Evolutionary conservation across 2,113 vertebrate species (phyloP).

Genomic region (Psilopsiagon aurifrons): DNA sequence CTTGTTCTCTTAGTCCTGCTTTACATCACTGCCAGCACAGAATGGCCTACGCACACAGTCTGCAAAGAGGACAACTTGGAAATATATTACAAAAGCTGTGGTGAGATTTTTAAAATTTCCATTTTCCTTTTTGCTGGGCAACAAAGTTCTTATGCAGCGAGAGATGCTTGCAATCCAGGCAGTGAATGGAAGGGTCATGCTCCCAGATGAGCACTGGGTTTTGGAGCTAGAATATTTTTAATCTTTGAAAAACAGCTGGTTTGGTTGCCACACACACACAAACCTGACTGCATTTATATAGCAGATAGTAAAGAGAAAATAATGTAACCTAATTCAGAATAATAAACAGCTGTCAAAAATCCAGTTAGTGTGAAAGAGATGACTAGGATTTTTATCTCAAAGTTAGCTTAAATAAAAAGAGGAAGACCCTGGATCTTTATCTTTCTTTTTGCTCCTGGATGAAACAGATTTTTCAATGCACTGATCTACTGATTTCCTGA

Average conservation of each 20-base stretch:
- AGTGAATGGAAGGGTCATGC: neutral
- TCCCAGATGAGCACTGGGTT: neutral
- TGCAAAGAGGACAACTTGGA: slow-evolving; percentile 74
- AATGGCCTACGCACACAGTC: slow-evolving; percentile 75
- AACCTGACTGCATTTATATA: neutral
- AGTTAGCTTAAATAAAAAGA: neutral
- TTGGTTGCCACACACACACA: neutral
- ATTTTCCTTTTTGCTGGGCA: slow-evolving; percentile 6
- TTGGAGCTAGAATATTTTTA: neutral
- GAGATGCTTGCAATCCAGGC: neutral
- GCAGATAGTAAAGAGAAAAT: neutral
- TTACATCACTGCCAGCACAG: neutral
- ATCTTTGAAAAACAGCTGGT: neutral
- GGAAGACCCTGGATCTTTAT: neutral
- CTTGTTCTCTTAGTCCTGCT: slow-evolving; percentile 57
- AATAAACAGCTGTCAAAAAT: neutral
- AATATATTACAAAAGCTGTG: slow-evolving; percentile 79
- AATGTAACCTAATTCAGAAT: neutral
- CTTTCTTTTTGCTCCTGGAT: neutral
- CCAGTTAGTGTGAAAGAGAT: neutral
- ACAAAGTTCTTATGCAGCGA: neutral
- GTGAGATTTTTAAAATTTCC: slow-evolving; percentile 66
- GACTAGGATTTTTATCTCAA: neutral
- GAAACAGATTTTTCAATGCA: neutral
- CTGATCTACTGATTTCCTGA: neutral